Conservation (phyloP, 2,113 vertebrate species). For the Dermatemys mawii region DNA sequence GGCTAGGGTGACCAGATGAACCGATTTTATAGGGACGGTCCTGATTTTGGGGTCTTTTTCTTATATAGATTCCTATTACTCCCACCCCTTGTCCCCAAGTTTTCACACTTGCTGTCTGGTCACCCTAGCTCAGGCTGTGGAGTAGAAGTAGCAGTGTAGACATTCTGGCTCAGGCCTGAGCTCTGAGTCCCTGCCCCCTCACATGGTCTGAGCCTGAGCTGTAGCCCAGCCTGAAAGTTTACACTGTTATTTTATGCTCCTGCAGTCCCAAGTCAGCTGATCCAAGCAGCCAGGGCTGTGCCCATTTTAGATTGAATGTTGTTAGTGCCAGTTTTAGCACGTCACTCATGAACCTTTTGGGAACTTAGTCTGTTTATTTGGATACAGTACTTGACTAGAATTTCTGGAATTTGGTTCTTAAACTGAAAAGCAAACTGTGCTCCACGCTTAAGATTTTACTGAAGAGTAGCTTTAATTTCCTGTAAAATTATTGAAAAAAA, state of each 20-base stretch:
- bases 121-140: not conserved
- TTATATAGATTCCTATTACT: too few relatives aligned
- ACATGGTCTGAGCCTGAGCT: not conserved
- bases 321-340: slow-evolving; percentile 73
- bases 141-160: not conserved
- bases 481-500: not conserved
- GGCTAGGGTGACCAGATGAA: too few relatives aligned
- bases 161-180: not conserved
- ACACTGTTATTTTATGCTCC: not conserved
- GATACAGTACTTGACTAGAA: not conserved
- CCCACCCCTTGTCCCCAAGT: too few relatives aligned
- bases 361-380: slow-evolving; percentile 23
- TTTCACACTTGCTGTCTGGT: too few relatives aligned
- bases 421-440: not conserved
- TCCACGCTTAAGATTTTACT: fast-evolving
- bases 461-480: not conserved
- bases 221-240: not conserved
- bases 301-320: slow-evolving; percentile 21
- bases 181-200: too few relatives aligned
- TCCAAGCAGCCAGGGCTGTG: not conserved
- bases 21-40: too few relatives aligned
- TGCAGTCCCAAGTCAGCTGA: not conserved
- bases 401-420: not conserved
- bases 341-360: slow-evolving; percentile 36
- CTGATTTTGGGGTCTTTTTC: too few relatives aligned